A percentile compares a stretch with the other conserved stretches of the same genome.
These are phyloP conservation scores for Drosophila obscura DNA, from an alignment of 1,140 invertebrate species.

Conservation along the genomic window DNA sequence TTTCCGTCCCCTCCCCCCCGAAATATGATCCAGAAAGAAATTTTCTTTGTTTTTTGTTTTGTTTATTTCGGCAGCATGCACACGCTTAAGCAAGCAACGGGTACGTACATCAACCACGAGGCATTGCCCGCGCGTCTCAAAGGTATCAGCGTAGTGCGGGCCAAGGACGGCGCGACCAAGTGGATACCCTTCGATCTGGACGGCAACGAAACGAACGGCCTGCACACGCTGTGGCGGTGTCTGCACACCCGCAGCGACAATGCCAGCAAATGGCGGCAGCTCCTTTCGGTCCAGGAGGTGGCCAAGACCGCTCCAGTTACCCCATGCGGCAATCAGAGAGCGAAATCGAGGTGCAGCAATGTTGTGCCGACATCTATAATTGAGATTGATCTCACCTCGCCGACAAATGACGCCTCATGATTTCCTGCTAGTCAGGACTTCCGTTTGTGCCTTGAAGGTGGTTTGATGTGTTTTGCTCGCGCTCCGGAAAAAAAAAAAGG, in stretches of 20 bases:
- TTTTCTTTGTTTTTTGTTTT: constrained; percentile 12
- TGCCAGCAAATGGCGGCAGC: constrained; percentile 37
- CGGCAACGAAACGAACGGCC: constrained; percentile 1
- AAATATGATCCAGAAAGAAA: neutral
- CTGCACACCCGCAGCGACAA: constrained; percentile 16
- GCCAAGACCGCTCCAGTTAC: neutral
- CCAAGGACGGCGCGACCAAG: constrained; percentile 1
- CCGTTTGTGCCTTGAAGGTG: too few species aligned
- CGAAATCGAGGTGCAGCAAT: constrained; percentile 13
- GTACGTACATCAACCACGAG: constrained; percentile 45
- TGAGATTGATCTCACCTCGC: constrained; percentile 65
- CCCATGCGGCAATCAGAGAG: too few species aligned
- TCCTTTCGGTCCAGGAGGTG: constrained; percentile 21
- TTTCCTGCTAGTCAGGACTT: neutral
- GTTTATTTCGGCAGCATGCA: constrained; percentile 37
- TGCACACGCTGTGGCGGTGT: constrained; percentile 20
- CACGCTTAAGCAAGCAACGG: constrained; percentile 50
- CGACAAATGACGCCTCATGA: constrained; percentile 18
- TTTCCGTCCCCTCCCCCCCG: neutral
- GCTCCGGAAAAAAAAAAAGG: too few species aligned
- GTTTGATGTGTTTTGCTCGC: too few species aligned
- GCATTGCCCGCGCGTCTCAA: constrained; percentile 51
- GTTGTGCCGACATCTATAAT: constrained; percentile 38
- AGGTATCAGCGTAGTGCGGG: constrained; percentile 42
- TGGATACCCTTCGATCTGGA: constrained; percentile 49